Conservation (phyloP, 2,113 vertebrate species). For the Bos indicus region DNA sequence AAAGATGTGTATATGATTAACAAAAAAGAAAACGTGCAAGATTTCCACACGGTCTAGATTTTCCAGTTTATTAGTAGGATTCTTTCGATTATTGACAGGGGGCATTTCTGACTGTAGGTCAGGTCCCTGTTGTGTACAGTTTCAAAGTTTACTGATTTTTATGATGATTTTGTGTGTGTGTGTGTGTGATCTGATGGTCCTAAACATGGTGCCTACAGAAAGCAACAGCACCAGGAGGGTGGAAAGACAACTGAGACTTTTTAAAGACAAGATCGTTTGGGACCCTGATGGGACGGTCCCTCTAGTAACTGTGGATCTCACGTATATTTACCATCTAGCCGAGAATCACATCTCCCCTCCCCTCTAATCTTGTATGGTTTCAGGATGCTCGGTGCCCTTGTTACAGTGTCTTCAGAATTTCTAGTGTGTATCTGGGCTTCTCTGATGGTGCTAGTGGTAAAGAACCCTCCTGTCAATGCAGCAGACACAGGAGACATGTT, state of each 20-base stretch:
- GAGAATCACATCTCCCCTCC: background rate
- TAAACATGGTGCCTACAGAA: background rate
- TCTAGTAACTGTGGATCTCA: no score
- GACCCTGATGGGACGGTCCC: background rate
- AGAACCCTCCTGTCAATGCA: rapidly evolving
- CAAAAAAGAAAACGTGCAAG: background rate
- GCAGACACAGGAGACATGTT: background rate
- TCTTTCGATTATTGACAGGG: background rate
- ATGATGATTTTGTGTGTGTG: background rate
- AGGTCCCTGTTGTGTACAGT: no score
- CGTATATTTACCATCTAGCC: background rate
- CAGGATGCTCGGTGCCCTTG: rapidly evolving
- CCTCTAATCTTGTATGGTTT: background rate
- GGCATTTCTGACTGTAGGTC: background rate
- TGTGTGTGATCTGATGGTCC: background rate
- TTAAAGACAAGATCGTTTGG: background rate
- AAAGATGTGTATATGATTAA: background rate
- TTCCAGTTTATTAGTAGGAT: background rate
- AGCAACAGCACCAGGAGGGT: no score
- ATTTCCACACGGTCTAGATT: background rate
- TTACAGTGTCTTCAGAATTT: background rate
- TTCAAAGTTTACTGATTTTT: background rate
- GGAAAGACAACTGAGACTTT: background rate
- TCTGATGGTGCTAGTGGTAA: background rate
- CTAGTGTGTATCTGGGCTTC: background rate